Percentiles rank a stretch among this genome's conserved stretches.
phyloP scores from a whole-genome alignment of 1,140 invertebrate genomes.

The Drosophila lacertosa region DNA sequence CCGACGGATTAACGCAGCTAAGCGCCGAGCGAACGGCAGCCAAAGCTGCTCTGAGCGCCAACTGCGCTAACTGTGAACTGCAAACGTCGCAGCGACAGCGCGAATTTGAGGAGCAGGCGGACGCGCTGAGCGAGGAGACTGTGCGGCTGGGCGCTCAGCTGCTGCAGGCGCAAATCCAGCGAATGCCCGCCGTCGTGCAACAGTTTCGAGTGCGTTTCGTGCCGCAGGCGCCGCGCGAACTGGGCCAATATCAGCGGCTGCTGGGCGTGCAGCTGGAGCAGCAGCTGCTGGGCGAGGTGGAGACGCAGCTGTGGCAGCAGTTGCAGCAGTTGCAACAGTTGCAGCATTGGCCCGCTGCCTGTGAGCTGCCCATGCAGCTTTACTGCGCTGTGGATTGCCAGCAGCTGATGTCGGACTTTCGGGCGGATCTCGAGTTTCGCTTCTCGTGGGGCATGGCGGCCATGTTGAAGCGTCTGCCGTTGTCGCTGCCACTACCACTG shows the following conservation, averaged over 20 bases:
- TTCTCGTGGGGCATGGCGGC: slow-evolving; percentile 95
- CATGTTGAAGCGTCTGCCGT: slow-evolving; percentile 88
- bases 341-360: slow-evolving; percentile 87
- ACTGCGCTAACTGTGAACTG: slow-evolving; percentile 86
- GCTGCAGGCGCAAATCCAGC: slow-evolving; percentile 96
- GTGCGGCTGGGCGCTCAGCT: slow-evolving; percentile 94
- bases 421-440: slow-evolving; percentile 96
- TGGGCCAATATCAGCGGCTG: slow-evolving; percentile 97
- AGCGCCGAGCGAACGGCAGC: slow-evolving; percentile 4
- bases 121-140: slow-evolving; percentile 95
- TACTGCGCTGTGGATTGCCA: slow-evolving; percentile 96
- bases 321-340: slow-evolving; percentile 94
- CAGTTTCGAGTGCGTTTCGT: slow-evolving; percentile 95
- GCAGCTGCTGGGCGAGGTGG: slow-evolving; percentile 92
- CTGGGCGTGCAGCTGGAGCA: slow-evolving; percentile 95
- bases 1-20: slow-evolving; percentile 87
- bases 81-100: slow-evolving; percentile 92
- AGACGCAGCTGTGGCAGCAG: slow-evolving; percentile 92
- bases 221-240: slow-evolving; percentile 89
- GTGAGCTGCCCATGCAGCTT: slow-evolving; percentile 94
- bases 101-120: slow-evolving; percentile 97
- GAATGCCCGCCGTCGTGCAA: slow-evolving; percentile 94
- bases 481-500: slow-evolving; percentile 14
- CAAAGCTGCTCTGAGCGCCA: background rate
- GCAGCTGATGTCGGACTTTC: slow-evolving; percentile 97